Conservation (phyloP, 2,797 vertebrate genomes). For the Peromyscus nudipes region DNA sequence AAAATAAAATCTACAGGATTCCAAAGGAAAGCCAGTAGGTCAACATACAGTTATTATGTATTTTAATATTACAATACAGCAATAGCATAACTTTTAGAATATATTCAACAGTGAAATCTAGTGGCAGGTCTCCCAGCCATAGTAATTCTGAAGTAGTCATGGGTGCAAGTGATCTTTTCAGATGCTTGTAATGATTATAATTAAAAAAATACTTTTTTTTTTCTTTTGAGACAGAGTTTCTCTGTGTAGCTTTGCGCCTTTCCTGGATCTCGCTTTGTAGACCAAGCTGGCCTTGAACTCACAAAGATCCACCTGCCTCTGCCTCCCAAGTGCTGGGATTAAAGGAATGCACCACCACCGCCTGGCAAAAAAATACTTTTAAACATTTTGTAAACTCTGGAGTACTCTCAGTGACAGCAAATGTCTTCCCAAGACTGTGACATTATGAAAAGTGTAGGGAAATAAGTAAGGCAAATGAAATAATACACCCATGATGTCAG, state of each 20-base stretch:
- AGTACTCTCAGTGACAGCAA: constrained; percentile 3
- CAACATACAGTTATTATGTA: constrained; percentile 15
- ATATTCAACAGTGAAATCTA: constrained; percentile 45
- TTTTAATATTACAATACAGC: constrained; percentile 53
- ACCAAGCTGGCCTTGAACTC: too few species aligned
- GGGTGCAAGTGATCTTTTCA: constrained; percentile 53
- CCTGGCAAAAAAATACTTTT: not conserved
- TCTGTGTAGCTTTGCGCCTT: too few species aligned
- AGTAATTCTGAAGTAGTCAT: constrained; percentile 39
- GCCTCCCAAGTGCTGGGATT: too few species aligned
- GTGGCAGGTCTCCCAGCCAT: not conserved
- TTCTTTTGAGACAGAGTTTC: too few species aligned
- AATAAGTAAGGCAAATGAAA: constrained; percentile 30
- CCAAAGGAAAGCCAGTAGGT: constrained; percentile 46
- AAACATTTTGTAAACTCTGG: constrained; percentile 52
- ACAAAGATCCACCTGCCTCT: too few species aligned
- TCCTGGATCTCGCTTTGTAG: too few species aligned
- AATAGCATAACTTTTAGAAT: constrained; percentile 49
- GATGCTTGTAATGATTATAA: constrained; percentile 21
- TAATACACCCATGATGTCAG: not conserved
- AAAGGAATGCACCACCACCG: too few species aligned
- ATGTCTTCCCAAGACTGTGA: constrained; percentile 14
- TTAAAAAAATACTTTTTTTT: constrained; percentile 11
- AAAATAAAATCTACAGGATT: constrained; percentile 15
- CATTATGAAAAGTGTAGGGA: constrained; percentile 13